Evolutionary conservation across 1,140 invertebrate genomes (phyloP).

Genomic region (Trachelipus rathkii): DNA sequence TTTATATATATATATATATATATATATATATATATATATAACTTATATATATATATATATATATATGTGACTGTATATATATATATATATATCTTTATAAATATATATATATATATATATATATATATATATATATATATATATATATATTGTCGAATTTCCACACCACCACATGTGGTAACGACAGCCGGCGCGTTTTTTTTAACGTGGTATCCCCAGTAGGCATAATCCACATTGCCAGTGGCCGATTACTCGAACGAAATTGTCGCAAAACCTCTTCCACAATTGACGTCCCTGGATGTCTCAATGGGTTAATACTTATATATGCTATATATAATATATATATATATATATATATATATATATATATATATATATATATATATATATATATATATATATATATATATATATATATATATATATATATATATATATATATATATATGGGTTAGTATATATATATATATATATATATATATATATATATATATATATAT

Average conservation of each 20-base stretch:
- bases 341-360: conserved; percentile 19
- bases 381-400: conserved; percentile 27
- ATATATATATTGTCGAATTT: too few relatives aligned
- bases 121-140: too few relatives aligned
- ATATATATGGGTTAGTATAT: conserved; percentile 13
- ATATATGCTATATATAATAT: too few relatives aligned
- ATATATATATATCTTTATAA: too few relatives aligned
- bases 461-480: conserved; percentile 23
- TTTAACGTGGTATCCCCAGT: too few relatives aligned
- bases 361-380: conserved; percentile 19
- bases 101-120: too few relatives aligned
- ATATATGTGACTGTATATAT: too few relatives aligned
- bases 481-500: not conserved
- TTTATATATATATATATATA: too few relatives aligned
- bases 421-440: conserved; percentile 19
- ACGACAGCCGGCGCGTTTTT: conserved; percentile 84
- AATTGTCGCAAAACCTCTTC: conserved; percentile 13
- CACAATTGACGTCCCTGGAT: conserved; percentile 27
- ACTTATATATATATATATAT: too few relatives aligned
- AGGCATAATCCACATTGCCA: conserved; percentile 91
- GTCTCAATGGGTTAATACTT: conserved; percentile 14
- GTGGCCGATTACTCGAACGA: conserved; percentile 57
- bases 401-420: conserved; percentile 28
- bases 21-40: too few relatives aligned
- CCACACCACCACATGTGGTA: too few relatives aligned